Conservation (phyloP, 2,113 vertebrate species). For the Diphyllodes magnificus region DNA sequence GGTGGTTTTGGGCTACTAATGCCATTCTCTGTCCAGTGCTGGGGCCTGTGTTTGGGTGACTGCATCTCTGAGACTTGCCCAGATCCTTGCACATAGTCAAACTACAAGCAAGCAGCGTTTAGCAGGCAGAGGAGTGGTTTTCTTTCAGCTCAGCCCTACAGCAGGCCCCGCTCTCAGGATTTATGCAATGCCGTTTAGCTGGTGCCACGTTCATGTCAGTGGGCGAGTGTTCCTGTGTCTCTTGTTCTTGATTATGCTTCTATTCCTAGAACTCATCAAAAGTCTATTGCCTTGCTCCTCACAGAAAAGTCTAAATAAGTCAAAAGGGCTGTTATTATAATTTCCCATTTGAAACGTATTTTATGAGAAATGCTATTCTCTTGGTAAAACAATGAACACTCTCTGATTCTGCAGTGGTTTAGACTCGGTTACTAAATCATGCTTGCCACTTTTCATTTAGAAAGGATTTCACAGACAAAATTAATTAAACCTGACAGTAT, state of each 20-base stretch:
- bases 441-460: constrained; percentile 39
- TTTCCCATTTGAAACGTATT: constrained; percentile 11
- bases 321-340: not conserved
- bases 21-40: not conserved
- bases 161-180: not conserved
- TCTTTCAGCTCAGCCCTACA: not conserved
- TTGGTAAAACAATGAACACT: not conserved
- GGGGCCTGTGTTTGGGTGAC: not conserved
- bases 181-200: not conserved
- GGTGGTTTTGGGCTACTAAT: not conserved
- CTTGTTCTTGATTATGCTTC: constrained; percentile 6
- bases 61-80: not conserved
- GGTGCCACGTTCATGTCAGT: not conserved
- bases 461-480: constrained; percentile 32
- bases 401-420: constrained; percentile 4
- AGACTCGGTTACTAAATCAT: constrained; percentile 36
- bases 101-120: not conserved
- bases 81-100: not conserved
- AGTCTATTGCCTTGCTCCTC: not conserved
- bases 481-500: constrained; percentile 35
- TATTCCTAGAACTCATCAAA: constrained; percentile 8
- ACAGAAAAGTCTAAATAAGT: not conserved
- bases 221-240: not conserved
- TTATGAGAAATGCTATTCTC: constrained; percentile 35
- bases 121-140: not conserved